Percentiles rank a stretch among this genome's conserved stretches.
phyloP scores from a whole-genome alignment of 2,797 vertebrate genomes.

The Esox lucius region DNA sequence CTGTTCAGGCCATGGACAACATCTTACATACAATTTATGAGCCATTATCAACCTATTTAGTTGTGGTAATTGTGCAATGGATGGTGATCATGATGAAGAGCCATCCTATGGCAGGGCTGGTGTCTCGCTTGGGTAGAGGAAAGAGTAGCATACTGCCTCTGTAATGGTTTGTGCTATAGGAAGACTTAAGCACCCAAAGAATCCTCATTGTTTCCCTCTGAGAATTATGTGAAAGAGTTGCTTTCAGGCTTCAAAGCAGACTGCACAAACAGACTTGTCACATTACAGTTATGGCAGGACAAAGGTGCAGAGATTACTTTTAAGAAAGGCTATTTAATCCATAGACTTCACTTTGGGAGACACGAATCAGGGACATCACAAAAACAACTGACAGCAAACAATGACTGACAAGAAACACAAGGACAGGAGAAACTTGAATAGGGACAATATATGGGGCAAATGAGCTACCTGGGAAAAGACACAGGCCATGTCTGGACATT shows the following conservation, averaged over 20 bases:
- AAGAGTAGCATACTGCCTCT: not conserved
- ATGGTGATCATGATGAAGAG: not conserved
- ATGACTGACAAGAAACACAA: no score
- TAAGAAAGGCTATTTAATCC: no score
- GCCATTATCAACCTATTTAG: constrained; percentile 37
- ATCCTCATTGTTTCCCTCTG: constrained; percentile 32
- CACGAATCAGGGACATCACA: no score
- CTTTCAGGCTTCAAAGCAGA: constrained; percentile 47
- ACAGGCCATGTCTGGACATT: no score
- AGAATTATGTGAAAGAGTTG: constrained; percentile 42
- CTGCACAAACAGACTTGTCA: constrained; percentile 28
- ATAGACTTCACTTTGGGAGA: no score
- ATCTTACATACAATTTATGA: constrained; percentile 34
- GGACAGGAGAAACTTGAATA: no score
- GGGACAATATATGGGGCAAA: no score
- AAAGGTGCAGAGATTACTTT: no score
- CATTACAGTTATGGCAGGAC: no score
- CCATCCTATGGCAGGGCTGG: not conserved
- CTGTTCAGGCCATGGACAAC: constrained; percentile 22
- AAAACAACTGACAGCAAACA: no score
- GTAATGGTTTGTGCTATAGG: not conserved
- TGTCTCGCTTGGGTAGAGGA: not conserved
- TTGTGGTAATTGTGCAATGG: constrained; percentile 24
- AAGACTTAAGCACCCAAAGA: not conserved
- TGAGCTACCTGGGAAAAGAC: no score